Base-by-base conservation (phyloP, 1,140 invertebrate species). In the Hyposmocoma kahamanoa region DNA sequence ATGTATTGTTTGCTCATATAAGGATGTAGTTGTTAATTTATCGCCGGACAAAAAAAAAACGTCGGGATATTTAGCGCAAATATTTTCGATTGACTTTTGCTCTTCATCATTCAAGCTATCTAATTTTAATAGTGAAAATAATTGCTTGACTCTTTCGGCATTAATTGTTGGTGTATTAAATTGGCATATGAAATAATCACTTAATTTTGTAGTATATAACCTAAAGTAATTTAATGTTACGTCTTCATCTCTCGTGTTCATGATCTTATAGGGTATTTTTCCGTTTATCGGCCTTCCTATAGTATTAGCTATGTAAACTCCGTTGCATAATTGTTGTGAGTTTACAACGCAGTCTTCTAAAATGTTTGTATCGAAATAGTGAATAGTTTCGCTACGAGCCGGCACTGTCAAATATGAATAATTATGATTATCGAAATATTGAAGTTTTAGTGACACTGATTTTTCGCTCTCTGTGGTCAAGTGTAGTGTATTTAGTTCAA, bases 71-170 rank as follows among this genome's bases (percentile, higher is more conserved):
- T 41, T 41, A 5, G 38, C 38, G 11, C 38, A 41, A 21, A 41
- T 41, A 20, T 41, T 41, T 21, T 20, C 38, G 10, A 41, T 41
- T 11, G 38, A 20, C 18, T 21, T 41, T 41, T 41, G 38, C 22
- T 41, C 38, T 22, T 41, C 38, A 1, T 21, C 18, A 41, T 41
- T 41, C 18, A 41, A 10, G 2, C 22, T 41, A 1, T 19, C 10
- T 21, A 41, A 41, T 11, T 41, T 20, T 21, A 41, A 41, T 21
- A 11, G 15, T 1, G 38, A 41, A 41, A 41, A 41, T 41, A 41
- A 41, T 11, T 20, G 6, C 22, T 41, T 41, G 9, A 41, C 38
- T 13, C 38, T 41, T 13, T 41, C 32, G 1, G 38, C 20, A 13
- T 41, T 41, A 1, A 41, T 41, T 21, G 18, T 41, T 9, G 38